Evolutionary conservation across 1,140 invertebrate genomes (phyloP), one percentile per base, ranked within the genome.

Genomic region (Condylostylus longicornis): DNA sequence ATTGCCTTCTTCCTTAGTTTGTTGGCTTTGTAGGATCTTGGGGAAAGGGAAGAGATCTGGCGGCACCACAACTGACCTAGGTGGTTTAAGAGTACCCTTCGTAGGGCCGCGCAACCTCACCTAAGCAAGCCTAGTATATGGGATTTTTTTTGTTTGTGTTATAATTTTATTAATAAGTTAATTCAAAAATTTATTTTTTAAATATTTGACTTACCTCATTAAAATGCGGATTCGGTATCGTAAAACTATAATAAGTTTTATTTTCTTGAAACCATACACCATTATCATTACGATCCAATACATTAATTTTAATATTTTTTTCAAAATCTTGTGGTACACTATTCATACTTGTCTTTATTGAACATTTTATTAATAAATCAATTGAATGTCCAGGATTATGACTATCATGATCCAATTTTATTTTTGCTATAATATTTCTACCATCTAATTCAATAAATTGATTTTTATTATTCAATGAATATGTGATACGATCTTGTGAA

Each of bases 281-380:
- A 35, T 58, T 58, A 29, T 58, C 55, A 30, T 58, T 58, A 28
- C 55, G 51, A 53, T 58, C 55, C 30, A 58, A 35, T 8, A 58
- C 19, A 2, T 40, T 52, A 18, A 58, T 36, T 29, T 56, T 43
- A 13, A 51, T 48, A 23, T 36, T 18, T 25, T 38, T 45, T 27
- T 37, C 35, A 20, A 54, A 56, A 12, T 49, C 43, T n/a, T 42
- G 39, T 30, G 41, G 33, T 17, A 47, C 46, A 2, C 18, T 12
- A 20, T 13, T 34, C 23, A 0, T 6, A 15, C 1, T 20, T 28
- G 9, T 36, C 21, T 40, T 32, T 2, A 42, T 20, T 4, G 13
- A 49, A 38, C 55, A 58, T 25, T 28, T 46, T 14, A 58, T 43
- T 22, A 42, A 41, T 17, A 55, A 38, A 17, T 47, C 34, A 10